Evolutionary conservation across 2,113 vertebrate species (phyloP).

Genomic region (Brachypteracias leptosomus): DNA sequence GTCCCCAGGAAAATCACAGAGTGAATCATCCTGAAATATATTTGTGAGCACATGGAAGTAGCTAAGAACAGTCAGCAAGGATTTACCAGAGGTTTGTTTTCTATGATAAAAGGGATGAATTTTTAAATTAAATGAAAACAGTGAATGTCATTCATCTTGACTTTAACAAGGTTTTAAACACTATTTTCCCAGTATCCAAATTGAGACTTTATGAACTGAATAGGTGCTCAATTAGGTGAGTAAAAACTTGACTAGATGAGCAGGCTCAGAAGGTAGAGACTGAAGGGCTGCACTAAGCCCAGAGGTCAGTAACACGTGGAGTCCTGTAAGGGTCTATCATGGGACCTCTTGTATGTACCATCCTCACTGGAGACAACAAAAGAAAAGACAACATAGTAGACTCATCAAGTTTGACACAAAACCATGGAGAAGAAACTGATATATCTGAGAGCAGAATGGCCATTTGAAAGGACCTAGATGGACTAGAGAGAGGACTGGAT

Average conservation of each 20-base stretch:
- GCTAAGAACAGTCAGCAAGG: not conserved
- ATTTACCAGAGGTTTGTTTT: not conserved
- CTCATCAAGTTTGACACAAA: not conserved
- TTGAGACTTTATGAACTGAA: not conserved
- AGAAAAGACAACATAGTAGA: not conserved
- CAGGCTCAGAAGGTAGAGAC: not conserved
- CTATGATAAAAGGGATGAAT: not conserved
- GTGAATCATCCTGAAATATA: not conserved
- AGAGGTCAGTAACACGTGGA: not conserved
- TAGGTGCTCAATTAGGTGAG: not conserved
- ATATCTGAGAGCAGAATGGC: not conserved
- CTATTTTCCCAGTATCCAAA: not conserved
- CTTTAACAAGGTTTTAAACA: not conserved
- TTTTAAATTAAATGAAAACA: not conserved
- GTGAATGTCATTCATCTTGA: not conserved
- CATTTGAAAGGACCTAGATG: not conserved
- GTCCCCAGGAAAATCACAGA: not conserved
- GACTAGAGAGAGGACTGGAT: not conserved
- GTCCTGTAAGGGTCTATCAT: not conserved
- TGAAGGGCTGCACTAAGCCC: not conserved
- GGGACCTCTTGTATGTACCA: not conserved
- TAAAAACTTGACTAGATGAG: not conserved
- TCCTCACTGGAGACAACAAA: not conserved
- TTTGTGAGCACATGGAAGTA: not conserved
- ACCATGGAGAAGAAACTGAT: not conserved